These are phyloP conservation scores for roundworm (Caenorhabditis elegans) DNA, from an alignment of 1,140 invertebrate species.

Conservation along the genomic window WBcel235 BX284606.5:15381501-15382000, in stretches of 20 bases:
- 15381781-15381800: background rate
- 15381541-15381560: too few relatives aligned
- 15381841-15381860: too few relatives aligned
- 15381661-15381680: background rate
- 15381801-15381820: background rate
- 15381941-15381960: background rate
- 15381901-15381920: too few relatives aligned
- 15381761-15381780: conserved; percentile 7
- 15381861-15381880: too few relatives aligned
- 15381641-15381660: conserved; percentile 25
- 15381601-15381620: background rate
- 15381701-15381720: background rate
- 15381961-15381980: background rate
- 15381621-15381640: background rate
- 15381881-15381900: too few relatives aligned
- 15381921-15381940: background rate
- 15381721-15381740: conserved; percentile 11
- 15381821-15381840: background rate
- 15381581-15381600: too few relatives aligned
- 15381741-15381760: background rate
- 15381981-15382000: background rate
- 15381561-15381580: too few relatives aligned
- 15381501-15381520: too few relatives aligned
- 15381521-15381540: too few relatives aligned
- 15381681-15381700: background rate